phyloP scores from a whole-genome alignment of 1,140 invertebrate genomes.

The Dendroctonus valens region DNA sequence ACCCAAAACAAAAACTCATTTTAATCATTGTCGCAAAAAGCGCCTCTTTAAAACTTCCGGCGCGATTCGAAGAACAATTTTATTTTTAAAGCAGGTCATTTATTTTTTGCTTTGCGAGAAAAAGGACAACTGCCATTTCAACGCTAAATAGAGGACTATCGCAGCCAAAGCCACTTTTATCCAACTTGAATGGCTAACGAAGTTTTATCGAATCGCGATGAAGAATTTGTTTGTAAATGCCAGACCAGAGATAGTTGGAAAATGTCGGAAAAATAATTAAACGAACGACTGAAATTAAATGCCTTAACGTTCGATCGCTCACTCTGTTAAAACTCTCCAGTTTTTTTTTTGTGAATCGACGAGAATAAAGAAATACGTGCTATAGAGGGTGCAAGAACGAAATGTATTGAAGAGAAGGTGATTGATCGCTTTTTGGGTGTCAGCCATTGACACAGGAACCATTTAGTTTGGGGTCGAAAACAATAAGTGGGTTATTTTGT shows the following conservation, averaged over 20 bases:
- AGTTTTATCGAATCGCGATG: too few species aligned
- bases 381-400: constrained; percentile 17
- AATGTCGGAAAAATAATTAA: too few species aligned
- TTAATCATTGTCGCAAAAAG: constrained; percentile 30
- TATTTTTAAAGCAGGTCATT: constrained; percentile 27
- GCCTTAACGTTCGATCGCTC: neutral
- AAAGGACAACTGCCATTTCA: constrained; percentile 14
- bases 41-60: constrained; percentile 21
- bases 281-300: too few species aligned
- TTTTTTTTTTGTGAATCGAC: constrained; percentile 8
- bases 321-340: neutral
- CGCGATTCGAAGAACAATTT: constrained; percentile 19
- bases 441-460: constrained; percentile 27
- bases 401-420: constrained; percentile 23
- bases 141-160: neutral
- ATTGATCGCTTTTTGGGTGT: constrained; percentile 25
- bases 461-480: constrained; percentile 27
- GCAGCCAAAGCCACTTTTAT: neutral
- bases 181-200: too few species aligned
- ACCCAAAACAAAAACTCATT: constrained; percentile 27
- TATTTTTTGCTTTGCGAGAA: constrained; percentile 16
- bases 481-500: constrained; percentile 29
- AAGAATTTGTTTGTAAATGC: too few species aligned
- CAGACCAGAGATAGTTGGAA: too few species aligned
- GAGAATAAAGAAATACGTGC: constrained; percentile 20